Base-by-base conservation (phyloP, 2,888 invertebrate species). In the Coecobrya sp. region DNA sequence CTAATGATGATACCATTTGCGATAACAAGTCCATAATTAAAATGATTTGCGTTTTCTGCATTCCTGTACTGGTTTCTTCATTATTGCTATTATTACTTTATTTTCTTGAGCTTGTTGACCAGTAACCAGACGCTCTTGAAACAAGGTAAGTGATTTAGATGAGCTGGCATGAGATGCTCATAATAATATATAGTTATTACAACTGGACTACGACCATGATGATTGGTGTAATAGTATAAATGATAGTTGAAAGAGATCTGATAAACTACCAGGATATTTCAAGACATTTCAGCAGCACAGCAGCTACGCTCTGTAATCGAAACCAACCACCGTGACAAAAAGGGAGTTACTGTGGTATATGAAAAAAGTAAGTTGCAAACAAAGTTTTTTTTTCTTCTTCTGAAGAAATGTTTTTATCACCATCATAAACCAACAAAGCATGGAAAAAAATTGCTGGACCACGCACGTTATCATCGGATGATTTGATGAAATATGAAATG, bases 381-480 rank as follows among this genome's bases (percentile, higher is more conserved):
- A 76, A 79, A 79, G 52, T 52, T 79, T 79, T 79, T 76, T 79
- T 30, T 27, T n/a, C n/a, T n/a, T n/a, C n/a, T 13, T 22, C 62
- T 22, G 13, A 10, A 27, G 11, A 30, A 68, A 68, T 42, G 42
- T 73, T 79, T 73, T 73, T 79, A 79, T 79, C 79, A 79, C 52
- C 52, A 79, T 79, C 79, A 49, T 79, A 79, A 79, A 79, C 52
- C 79, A 79, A 79, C 79, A 79, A 79, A 55, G 79, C 79, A 79
- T 79, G 79, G 79, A 79, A 30, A 52, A 27, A 52, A 52, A 22
- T 16, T 79, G 79, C 79, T 79, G 79, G 79, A 79, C 79, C 79
- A 79, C 52, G 79, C 79, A 79, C 52, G 79, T 25, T 79, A 52
- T 52, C 52, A 55, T 55, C 19, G 79, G 16, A 25, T 79, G 79